These are phyloP conservation scores for Lordiphosa clarofinis DNA, from an alignment of 1,140 invertebrate species.

Conservation along the genomic window DNA sequence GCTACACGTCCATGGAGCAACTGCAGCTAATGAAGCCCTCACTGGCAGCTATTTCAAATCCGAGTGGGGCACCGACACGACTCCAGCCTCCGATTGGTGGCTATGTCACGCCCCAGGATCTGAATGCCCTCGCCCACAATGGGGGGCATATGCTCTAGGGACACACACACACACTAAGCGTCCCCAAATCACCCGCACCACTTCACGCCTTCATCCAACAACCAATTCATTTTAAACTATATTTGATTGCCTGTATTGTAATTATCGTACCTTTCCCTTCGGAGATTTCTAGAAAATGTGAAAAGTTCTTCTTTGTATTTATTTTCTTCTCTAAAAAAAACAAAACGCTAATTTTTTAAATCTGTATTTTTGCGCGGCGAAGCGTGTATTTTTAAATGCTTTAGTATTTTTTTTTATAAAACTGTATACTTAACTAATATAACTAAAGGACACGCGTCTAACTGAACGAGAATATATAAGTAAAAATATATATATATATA, in stretches of 20 bases:
- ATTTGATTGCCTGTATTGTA: conserved; percentile 26
- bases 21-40: conserved; percentile 57
- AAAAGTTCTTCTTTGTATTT: conserved; percentile 5
- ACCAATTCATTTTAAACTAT: not conserved
- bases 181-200: not conserved
- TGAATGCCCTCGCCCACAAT: conserved; percentile 62
- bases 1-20: conserved; percentile 65
- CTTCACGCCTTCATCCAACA: not conserved
- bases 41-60: not conserved
- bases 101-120: conserved; percentile 61
- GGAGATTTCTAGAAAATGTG: too few relatives aligned
- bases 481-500: too few relatives aligned
- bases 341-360: not conserved
- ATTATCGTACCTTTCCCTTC: conserved; percentile 9
- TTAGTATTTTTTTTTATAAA: too few relatives aligned
- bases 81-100: conserved; percentile 53
- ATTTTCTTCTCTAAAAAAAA: not conserved
- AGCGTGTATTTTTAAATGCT: not conserved
- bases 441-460: too few relatives aligned
- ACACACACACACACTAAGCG: not conserved
- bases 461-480: too few relatives aligned
- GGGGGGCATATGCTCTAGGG: conserved; percentile 52
- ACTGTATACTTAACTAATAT: too few relatives aligned
- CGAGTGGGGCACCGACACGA: conserved; percentile 10
- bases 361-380: conserved; percentile 10